Base-by-base conservation (phyloP, 1,140 invertebrate species). In the Fopius arisanus region DNA sequence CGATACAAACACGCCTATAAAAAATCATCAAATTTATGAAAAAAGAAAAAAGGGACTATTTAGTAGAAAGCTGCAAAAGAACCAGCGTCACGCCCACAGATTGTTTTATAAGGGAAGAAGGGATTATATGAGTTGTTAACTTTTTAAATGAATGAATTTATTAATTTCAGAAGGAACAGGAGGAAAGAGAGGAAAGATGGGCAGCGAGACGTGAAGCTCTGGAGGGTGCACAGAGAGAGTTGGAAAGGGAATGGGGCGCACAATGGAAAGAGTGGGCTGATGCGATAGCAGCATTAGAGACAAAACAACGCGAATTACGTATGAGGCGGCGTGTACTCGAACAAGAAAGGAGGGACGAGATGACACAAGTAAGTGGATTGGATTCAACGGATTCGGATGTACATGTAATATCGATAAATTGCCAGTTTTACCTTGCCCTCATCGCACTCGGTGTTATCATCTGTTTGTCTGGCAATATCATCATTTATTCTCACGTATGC, bases 111-210 rank as follows among this genome's bases (percentile, higher is more conserved):
- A n/a, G n/a, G n/a, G n/a, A n/a, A n/a, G n/a, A n/a, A n/a, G n/a
- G n/a, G n/a, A n/a, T n/a, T n/a, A n/a, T n/a, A n/a, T n/a, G n/a
- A n/a, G n/a, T n/a, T n/a, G n/a, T n/a, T n/a, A n/a, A n/a, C n/a
- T n/a, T n/a, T n/a, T n/a, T 67, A n/a, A 65, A 29, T 41, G 51
- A 37, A 37, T 48, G 21, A 14, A 51, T 37, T 67, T 73, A 41
- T 73, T 63, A 10, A 29, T 78, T 75, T 69, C 51, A 89, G 88
- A 81, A 84, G 43, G 86, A 89, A 68, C 89, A 90, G 79, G 86
- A 87, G 67, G 88, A 89, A 73, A 85, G 88, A 4, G 89, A 90
- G 63, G 86, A 88, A 72, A 82, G 88, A n/a, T 90, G 89, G 89
- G 69, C 88, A 40, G 84, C 82, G 0, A 77, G 87, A 62, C 83